Evolutionary conservation across 2,888 invertebrate species (phyloP).

Genomic region (Pachliopta kotzebuea): DNA sequence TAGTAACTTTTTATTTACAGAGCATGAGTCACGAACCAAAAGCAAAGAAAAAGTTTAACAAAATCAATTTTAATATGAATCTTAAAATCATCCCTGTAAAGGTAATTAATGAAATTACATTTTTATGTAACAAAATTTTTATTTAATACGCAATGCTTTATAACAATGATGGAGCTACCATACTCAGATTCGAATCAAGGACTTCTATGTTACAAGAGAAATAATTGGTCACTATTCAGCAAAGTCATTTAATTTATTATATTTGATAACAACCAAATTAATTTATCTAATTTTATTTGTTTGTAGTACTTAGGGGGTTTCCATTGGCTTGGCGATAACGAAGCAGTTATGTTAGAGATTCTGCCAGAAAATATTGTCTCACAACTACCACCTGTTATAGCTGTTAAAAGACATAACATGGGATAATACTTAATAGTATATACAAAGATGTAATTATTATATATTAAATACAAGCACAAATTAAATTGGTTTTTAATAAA

Average conservation of each 20-base stretch:
- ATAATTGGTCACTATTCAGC: neutral
- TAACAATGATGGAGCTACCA: too few relatives aligned
- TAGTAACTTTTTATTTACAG: slow-evolving; percentile 15
- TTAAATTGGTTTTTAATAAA: too few relatives aligned
- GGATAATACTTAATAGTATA: slow-evolving; percentile 13
- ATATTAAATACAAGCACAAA: neutral
- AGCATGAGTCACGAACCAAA: slow-evolving; percentile 39
- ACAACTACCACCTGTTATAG: slow-evolving; percentile 85
- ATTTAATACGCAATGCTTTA: too few relatives aligned
- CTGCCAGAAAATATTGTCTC: slow-evolving; percentile 85
- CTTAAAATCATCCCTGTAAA: slow-evolving; percentile 54
- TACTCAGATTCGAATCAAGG: too few relatives aligned
- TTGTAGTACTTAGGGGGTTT: slow-evolving; percentile 87
- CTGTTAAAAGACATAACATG: slow-evolving; percentile 45
- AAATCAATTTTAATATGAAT: slow-evolving; percentile 35
- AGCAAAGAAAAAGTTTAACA: slow-evolving; percentile 42
- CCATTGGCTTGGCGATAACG: slow-evolving; percentile 83
- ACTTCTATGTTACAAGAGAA: neutral
- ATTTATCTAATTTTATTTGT: slow-evolving; percentile 6
- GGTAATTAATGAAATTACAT: slow-evolving; percentile 39
- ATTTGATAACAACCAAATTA: neutral
- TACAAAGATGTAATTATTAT: neutral
- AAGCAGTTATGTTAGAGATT: slow-evolving; percentile 89
- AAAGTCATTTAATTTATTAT: neutral
- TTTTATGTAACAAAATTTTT: too few relatives aligned